phyloP scores from a whole-genome alignment of 2,113 vertebrate genomes.

The Eonycteris spelaea region DNA sequence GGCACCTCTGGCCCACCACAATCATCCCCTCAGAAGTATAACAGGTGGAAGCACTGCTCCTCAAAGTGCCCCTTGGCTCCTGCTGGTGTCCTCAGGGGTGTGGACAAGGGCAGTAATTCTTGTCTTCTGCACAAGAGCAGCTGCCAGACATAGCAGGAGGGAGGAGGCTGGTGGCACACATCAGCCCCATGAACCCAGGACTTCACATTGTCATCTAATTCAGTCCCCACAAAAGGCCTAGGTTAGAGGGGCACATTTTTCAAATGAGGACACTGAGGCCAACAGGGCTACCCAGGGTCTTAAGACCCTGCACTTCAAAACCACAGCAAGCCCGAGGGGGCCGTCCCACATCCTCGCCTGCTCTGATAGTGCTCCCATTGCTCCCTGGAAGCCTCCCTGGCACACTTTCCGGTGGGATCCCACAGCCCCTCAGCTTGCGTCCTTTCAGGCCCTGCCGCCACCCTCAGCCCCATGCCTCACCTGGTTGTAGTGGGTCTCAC shows the following conservation, averaged over 20 bases:
- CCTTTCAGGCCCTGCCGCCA: accelerated
- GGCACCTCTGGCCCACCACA: background rate
- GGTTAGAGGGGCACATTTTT: background rate
- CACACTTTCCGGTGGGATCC: accelerated
- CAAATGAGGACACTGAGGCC: background rate
- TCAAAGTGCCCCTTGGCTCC: background rate
- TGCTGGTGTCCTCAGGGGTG: background rate
- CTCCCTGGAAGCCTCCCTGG: too few species aligned
- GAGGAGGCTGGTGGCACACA: accelerated
- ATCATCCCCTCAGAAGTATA: too few species aligned
- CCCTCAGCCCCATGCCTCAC: constrained; percentile 32
- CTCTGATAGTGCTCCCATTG: accelerated
- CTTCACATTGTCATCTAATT: background rate
- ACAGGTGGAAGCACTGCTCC: background rate
- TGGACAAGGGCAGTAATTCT: accelerated
- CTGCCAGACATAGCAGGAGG: too few species aligned
- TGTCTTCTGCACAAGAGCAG: background rate
- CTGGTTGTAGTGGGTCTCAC: constrained; percentile 88
- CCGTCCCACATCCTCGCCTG: too few species aligned
- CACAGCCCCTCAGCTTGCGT: accelerated
- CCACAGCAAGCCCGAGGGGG: background rate
- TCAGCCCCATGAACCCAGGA: background rate
- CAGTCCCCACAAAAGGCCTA: background rate
- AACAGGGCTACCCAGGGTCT: background rate
- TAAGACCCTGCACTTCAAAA: background rate